Evolutionary conservation across 2,797 vertebrate genomes (phyloP).

Genomic region (Liasis olivaceus): DNA sequence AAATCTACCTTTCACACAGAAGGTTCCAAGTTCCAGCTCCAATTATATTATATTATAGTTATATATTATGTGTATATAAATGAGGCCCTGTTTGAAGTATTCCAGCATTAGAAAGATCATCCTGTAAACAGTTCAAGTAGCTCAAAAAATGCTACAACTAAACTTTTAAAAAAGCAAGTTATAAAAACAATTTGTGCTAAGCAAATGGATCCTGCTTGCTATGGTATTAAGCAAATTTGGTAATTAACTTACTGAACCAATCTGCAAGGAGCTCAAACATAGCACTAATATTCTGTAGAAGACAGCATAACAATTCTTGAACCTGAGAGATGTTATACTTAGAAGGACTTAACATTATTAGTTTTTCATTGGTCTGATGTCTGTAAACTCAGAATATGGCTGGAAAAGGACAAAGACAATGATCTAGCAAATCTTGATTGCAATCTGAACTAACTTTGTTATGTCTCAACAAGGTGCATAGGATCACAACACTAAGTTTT

Average conservation of each 20-base stretch:
- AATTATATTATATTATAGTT: not conserved
- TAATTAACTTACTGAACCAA: slow-evolving; percentile 29
- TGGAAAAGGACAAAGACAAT: not conserved
- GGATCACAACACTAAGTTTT: not conserved
- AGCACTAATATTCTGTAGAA: slow-evolving; percentile 22
- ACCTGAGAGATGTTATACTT: slow-evolving; percentile 3
- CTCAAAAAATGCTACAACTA: slow-evolving; percentile 6
- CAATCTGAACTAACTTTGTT: not conserved
- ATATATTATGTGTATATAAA: not conserved
- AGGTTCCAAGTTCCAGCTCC: not conserved
- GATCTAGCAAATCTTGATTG: not conserved
- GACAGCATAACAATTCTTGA: slow-evolving; percentile 16
- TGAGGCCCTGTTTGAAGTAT: not conserved
- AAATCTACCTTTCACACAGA: not conserved
- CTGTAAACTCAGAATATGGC: not conserved
- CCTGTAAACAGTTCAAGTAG: slow-evolving; percentile 12
- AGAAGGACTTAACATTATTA: not conserved
- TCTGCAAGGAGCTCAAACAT: slow-evolving; percentile 25
- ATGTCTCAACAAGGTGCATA: not conserved
- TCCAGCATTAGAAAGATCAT: not conserved
- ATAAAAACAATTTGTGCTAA: slow-evolving; percentile 34
- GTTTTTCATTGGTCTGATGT: slow-evolving; percentile 8
- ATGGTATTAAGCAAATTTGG: slow-evolving; percentile 36
- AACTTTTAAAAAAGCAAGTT: slow-evolving; percentile 29
- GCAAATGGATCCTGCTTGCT: slow-evolving; percentile 24